phyloP scores from a whole-genome alignment of 23 tunicate genomes.

The Ciona savignyi region DNA sequence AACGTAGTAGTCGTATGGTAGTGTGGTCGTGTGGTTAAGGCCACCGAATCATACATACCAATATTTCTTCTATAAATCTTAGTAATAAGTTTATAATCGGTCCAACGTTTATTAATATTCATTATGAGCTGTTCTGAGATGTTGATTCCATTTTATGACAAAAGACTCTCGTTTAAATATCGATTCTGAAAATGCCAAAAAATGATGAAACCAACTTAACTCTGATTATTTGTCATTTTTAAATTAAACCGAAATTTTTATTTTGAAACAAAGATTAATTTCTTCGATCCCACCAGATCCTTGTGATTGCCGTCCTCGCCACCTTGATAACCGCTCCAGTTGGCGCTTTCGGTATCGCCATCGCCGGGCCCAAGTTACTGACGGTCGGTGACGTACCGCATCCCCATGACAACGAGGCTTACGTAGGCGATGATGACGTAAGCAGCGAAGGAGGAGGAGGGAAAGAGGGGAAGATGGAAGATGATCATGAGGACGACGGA shows the following conservation, averaged over 20 bases:
- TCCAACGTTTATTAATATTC: no score
- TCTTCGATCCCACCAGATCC: constrained; percentile 23
- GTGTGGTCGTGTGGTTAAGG: no score
- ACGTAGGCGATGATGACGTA: background rate
- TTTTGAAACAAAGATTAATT: background rate
- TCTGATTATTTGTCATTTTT: background rate
- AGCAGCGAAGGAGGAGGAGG: background rate
- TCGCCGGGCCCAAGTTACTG: constrained; percentile 51
- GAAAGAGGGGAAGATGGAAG: background rate
- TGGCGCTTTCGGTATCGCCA: constrained; percentile 63
- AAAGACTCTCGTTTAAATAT: no score
- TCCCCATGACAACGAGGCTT: constrained; percentile 25
- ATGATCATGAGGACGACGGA: background rate
- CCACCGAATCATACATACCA: no score
- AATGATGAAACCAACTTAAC: no score
- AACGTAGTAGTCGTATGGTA: no score
- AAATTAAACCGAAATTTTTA: background rate
- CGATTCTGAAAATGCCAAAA: no score
- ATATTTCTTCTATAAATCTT: no score
- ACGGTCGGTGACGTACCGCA: background rate
- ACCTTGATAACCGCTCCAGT: constrained; percentile 81
- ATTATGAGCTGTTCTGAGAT: no score
- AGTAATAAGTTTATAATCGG: no score
- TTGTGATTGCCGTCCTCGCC: constrained; percentile 64
- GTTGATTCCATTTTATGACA: no score